Evolutionary conservation across 2,888 invertebrate species (phyloP), one percentile per base, ranked within the genome.

Genomic region (Unio delphinus): DNA sequence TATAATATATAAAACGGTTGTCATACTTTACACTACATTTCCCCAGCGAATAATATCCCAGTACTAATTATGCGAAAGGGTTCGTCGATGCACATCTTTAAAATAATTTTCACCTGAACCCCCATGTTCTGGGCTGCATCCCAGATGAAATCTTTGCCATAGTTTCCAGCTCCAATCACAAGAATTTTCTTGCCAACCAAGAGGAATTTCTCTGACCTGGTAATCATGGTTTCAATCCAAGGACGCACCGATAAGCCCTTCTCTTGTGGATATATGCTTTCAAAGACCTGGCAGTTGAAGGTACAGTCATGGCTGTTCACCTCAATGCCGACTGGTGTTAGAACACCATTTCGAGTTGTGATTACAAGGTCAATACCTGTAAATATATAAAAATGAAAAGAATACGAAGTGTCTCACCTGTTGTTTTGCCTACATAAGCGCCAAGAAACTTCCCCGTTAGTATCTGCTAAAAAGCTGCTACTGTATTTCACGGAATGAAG

Each of bases 291-390:
- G 30, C 78, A 78, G 65, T 76, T 78, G 17, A 76, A 76, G 3
- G 76, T 76, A 67, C 84, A 83, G 65, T 83, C 83, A 61, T 83
- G 84, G 26, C 80, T 79, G 72, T 84, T 84, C n/a, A 82, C 83
- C 68, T 83, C 84, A 8, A 84, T 81, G 7, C 76, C 76, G 26
- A 81, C 71, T 0, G 83, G 78, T 7, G 64, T 62, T n/a, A 80
- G 30, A 28, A 62, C 34, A 8, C 69, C 78, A 20, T 73, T 61
- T 55, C 59, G 64, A 26, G 69, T 59, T n/a, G 74, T 72, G 6
- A 84, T 61, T 11, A 81, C 66, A 34, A 75, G 68, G 65, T 84
- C 84, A 26, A 84, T 75, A 26, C 82, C 84, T 84, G 67, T 4
- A 63, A 55, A 45, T 34, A 45, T 15, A 15, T 45, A 11, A 11